Base-by-base conservation (phyloP, 2,888 invertebrate species). In the Heteromurus nitidus region DNA sequence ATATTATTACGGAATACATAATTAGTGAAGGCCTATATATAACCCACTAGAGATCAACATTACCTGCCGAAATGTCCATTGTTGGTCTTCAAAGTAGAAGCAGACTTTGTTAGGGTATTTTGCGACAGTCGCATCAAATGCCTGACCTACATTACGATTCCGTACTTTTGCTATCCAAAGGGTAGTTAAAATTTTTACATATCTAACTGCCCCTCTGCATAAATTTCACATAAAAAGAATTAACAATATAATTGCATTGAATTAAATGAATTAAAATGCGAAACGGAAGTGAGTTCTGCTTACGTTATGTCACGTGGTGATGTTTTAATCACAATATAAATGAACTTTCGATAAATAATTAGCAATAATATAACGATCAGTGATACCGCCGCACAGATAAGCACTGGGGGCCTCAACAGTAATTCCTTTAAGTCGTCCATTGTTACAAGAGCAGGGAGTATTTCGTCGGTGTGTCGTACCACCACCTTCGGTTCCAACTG, bases 51-150 rank as follows among this genome's bases (percentile, higher is more conserved):
- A n/a, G n/a, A n/a, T n/a, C n/a, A n/a, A n/a, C n/a, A n/a, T n/a
- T 89, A 97, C 94, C 91, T 96, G 94, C 86, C 93, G 91, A 89
- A 95, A 97, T 0, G 95, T 95, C 95, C 95, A 96, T 86, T 92
- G 92, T 90, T 94, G 93, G 85, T 95, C 93, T 89, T 96, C 95
- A 88, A 92, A 94, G 36, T 96, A 90, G 87, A 97, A 94, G 86
- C 95, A 95, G 0, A 93, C 90, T 90, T 96, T 97, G 86, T 96
- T 92, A 0, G 97, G 97, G 89, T 95, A 93, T 87, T 92, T 93
- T 28, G 91, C 91, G 3, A 94, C 95, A 87, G 93, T 91, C 84
- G 93, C 91, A 86, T 93, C 92, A 89, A 97, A 97, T 65, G 96
- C 92, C 85, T 95, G 94, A 0, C 94, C 93, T 84, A 97, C 92